phyloP scores from a whole-genome alignment of 2,113 vertebrate species.

The Heterochromis multidens region DNA sequence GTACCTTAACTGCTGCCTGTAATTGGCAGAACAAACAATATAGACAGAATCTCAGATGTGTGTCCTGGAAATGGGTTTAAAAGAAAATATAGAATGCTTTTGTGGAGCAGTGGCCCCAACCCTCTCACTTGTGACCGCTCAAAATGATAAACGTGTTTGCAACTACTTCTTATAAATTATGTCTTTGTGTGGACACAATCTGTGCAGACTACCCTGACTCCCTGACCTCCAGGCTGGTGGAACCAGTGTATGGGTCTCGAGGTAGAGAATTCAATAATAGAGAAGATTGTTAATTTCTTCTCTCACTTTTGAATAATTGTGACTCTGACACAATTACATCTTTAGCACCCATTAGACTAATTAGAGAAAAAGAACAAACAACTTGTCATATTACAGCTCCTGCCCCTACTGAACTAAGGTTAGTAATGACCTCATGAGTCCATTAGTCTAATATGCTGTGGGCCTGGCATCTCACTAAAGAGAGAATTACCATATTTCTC shows the following conservation, averaged over 20 bases:
- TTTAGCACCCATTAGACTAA: background rate
- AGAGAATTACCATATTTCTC: background rate
- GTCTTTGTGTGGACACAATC: background rate
- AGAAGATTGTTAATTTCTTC: background rate
- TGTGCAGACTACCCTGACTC: background rate
- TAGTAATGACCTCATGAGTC: conserved; percentile 2
- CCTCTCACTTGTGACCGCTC: background rate
- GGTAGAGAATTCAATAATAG: background rate
- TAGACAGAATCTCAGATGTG: background rate
- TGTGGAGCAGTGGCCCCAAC: background rate
- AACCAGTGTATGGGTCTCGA: background rate
- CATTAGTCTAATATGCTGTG: background rate
- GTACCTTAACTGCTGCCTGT: background rate
- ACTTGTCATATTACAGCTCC: background rate
- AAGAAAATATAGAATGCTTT: background rate
- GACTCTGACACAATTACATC: background rate
- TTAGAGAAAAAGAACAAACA: background rate
- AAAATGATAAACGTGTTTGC: background rate
- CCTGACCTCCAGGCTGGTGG: background rate
- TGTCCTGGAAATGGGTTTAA: background rate
- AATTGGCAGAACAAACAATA: background rate
- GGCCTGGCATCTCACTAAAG: background rate
- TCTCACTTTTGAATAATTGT: background rate
- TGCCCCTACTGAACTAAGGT: background rate
- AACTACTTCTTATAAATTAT: background rate